Evolutionary conservation across 1,140 invertebrate species (phyloP).

Genomic region (Drosophila carrolli): DNA sequence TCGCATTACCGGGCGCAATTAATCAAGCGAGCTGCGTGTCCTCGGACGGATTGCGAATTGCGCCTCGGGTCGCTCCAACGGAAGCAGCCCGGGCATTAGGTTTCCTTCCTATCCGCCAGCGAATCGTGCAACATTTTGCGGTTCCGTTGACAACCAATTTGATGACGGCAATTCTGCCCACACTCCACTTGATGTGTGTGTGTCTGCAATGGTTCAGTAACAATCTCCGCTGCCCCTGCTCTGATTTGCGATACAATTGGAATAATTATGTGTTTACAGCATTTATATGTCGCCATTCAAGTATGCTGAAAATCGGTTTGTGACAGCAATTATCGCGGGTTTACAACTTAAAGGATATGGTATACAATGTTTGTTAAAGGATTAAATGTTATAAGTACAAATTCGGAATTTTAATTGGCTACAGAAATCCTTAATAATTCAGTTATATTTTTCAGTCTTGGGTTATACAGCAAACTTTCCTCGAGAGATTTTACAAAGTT

Average conservation of each 20-base stretch:
- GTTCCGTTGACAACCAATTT: conserved; percentile 57
- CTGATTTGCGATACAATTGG: conserved; percentile 41
- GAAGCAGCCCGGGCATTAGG: conserved; percentile 40
- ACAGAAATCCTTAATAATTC: too few species aligned
- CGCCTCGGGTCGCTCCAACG: conserved; percentile 26
- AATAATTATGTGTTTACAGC: conserved; percentile 49
- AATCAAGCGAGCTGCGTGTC: conserved; percentile 47
- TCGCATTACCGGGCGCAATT: conserved; percentile 55
- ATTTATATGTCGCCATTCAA: conserved; percentile 26
- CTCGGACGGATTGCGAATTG: conserved; percentile 18
- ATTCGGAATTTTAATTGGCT: neutral
- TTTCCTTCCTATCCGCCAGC: conserved; percentile 40
- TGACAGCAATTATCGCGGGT: conserved; percentile 4
- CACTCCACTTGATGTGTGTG: conserved; percentile 30
- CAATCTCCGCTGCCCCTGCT: conserved; percentile 38
- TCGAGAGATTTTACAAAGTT: too few species aligned
- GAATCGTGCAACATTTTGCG: conserved; percentile 31
- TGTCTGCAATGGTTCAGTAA: neutral
- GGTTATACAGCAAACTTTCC: too few species aligned
- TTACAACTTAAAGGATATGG: neutral
- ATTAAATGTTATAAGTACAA: neutral
- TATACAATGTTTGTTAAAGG: neutral
- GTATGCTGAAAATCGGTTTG: conserved; percentile 13
- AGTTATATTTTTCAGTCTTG: too few species aligned
- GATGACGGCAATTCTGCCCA: conserved; percentile 46